A percentile compares a stretch with the other conserved stretches of the same genome.
These are phyloP conservation scores for Lasius fuliginosus DNA, from an alignment of 2,888 invertebrate species.

Conservation along the genomic window DNA sequence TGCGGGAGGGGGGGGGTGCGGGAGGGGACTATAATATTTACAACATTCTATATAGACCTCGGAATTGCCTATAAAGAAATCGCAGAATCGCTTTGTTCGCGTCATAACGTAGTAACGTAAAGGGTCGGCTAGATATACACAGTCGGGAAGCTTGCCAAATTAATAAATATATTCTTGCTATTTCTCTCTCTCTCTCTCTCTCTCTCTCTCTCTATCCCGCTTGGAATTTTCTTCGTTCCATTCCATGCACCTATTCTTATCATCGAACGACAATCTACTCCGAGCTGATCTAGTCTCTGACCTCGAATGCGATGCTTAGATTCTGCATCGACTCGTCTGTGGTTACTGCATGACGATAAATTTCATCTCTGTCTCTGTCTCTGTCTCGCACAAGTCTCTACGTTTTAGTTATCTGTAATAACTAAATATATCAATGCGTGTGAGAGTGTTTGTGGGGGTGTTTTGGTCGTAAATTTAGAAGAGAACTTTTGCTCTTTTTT, in stretches of 20 bases:
- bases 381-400: neutral
- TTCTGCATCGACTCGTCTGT: neutral
- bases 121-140: slow-evolving; percentile 79
- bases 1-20: neutral
- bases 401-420: neutral
- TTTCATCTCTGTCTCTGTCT: neutral
- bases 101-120: slow-evolving; percentile 85
- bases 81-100: slow-evolving; percentile 85
- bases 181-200: too few relatives aligned
- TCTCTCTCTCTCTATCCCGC: neutral
- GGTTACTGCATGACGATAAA: neutral
- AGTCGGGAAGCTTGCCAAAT: slow-evolving; percentile 84
- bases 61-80: slow-evolving; percentile 86
- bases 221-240: slow-evolving; percentile 12
- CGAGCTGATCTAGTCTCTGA: neutral
- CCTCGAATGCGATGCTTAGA: slow-evolving; percentile 11
- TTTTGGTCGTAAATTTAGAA: neutral
- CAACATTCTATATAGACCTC: slow-evolving; percentile 83
- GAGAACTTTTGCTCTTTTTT: neutral
- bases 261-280: slow-evolving; percentile 23
- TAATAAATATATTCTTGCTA: slow-evolving; percentile 84
- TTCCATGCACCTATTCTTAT: slow-evolving; percentile 16
- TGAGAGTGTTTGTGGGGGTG: neutral
- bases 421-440: neutral
- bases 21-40: slow-evolving; percentile 80